Evolutionary conservation across 1,140 invertebrate genomes (phyloP), one percentile per base, ranked within the genome.

Genomic region (Thaumatotibia leucotreta): DNA sequence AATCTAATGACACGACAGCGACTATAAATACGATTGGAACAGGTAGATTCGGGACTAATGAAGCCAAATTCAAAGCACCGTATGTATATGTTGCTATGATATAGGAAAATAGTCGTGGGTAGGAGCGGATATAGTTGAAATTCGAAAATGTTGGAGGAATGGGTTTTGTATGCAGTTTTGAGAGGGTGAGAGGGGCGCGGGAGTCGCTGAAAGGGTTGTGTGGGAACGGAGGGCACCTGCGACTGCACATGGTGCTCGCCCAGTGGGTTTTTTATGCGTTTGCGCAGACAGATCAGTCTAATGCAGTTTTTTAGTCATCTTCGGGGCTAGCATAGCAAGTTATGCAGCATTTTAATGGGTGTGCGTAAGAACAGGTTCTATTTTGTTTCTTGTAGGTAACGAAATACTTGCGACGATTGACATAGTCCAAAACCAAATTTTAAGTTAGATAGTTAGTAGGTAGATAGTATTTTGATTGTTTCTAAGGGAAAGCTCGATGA

Each of bases 161-260:
- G 61, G 63, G 64, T 73, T 82, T 88, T 84, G 84, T 82, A 75
- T 79, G 68, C 72, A 72, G 70, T 80, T 79, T 79, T 66, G 54
- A 65, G 74, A 79, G 76, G 69, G 77, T 63, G 71, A 67, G 72
- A 39, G 32, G 31, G 66, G 29, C 52, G 70, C 58, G 69, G 23
- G 66, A 77, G 72, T 70, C 64, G 80, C 85, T 89, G 84, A 89
- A 89, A 91, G 86, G 86, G 88, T 89, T 89, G 86, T 90, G 88
- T 89, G 88, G 86, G 88, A 89, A 89, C 85, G 75, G 76, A 83
- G 85, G 88, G 86, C 88, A 91, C 88, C 88, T 91, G 88, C 88
- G 83, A 76, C 80, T 88, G 83, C 88, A 91, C 84, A 89, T 91
- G 88, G 80, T 87, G 86, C 83, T 85, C 80, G 79, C 74, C 72